Evolutionary conservation across 2,113 vertebrate genomes (phyloP), one percentile per base, ranked within the genome.

Genomic region (Engraulis encrasicolus): DNA sequence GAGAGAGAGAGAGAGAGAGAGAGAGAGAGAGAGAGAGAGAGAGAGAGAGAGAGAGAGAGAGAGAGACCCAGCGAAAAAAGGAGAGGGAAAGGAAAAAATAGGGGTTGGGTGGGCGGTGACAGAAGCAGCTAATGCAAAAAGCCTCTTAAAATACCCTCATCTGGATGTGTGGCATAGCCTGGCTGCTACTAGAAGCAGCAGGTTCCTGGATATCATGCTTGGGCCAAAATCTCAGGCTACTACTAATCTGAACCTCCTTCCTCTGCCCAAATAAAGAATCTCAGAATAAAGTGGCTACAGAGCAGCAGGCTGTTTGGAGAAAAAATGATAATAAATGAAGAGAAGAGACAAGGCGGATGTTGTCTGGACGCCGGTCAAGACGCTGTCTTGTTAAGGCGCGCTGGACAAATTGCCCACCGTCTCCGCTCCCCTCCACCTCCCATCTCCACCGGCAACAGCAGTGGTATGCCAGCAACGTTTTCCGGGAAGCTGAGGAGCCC

Each of bases 1-100:
- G 52, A 66, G 36, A 66, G 80, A 48, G 81, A 82, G 80, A n/a
- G 19, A 11, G 79, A 81, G 84, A 78, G 82, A 50, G 19, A 84
- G 82, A 78, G 49, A 71, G n/a, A 36, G 2, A n/a, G n/a, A n/a
- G n/a, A n/a, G n/a, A 58, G 23, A 82, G n/a, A 82, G 48, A 79
- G n/a, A 78, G 66, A 71, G 14, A 14, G 61, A 54, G 52, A 66
- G 36, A 66, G 80, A 48, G 81, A 14, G 61, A 54, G 52, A 66
- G 36, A 66, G 80, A 48, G 81, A 82, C 80, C 34, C 27, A 11
- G 79, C 82, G 84, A 78, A 82, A 50, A 15, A 84, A 84, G 66
- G 49, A 71, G n/a, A 36, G 2, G 66, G 49, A 71, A 18, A 36
- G 2, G 71, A 36, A 82, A 23, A 82, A 54, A 79, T 34, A 78